These are phyloP conservation scores for Octodon degus DNA, from an alignment of 2,113 vertebrate genomes.

Conservation along the genomic window DNA sequence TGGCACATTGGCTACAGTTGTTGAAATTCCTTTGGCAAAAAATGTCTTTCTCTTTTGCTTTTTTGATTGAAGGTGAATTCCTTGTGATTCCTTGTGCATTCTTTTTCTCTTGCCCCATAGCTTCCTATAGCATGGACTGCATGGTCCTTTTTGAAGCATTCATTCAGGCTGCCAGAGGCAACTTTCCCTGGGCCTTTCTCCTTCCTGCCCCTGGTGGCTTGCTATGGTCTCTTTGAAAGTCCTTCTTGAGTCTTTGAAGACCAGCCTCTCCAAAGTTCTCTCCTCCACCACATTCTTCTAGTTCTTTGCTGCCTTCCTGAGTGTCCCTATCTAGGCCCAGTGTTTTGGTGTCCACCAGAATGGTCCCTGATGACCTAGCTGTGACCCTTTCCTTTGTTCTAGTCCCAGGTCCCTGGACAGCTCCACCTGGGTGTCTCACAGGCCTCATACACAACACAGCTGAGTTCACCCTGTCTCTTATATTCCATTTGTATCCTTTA, in stretches of 20 bases:
- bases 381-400: not conserved
- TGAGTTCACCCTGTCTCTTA: not conserved
- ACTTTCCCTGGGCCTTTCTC: not conserved
- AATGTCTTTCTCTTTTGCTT: not conserved
- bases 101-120: not conserved
- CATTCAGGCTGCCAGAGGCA: not conserved
- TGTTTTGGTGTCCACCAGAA: not conserved
- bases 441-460: not conserved
- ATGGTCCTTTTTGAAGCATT: not conserved
- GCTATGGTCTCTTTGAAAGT: not conserved
- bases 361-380: not conserved
- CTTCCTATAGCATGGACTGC: not conserved
- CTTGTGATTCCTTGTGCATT: not conserved
- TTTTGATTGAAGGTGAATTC: not conserved
- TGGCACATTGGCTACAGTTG: not conserved
- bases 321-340: not conserved
- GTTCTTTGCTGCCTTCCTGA: not conserved
- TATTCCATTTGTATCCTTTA: not conserved
- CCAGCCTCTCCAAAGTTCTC: not conserved
- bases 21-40: not conserved
- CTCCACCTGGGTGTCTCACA: not conserved
- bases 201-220: not conserved
- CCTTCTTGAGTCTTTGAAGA: not conserved
- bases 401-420: not conserved
- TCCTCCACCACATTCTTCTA: not conserved